A percentile compares a stretch with the other conserved stretches of the same genome.
Conservation (phyloP, 1,140 invertebrate genomes). For the Pentalonia nigronervosa region DNA sequence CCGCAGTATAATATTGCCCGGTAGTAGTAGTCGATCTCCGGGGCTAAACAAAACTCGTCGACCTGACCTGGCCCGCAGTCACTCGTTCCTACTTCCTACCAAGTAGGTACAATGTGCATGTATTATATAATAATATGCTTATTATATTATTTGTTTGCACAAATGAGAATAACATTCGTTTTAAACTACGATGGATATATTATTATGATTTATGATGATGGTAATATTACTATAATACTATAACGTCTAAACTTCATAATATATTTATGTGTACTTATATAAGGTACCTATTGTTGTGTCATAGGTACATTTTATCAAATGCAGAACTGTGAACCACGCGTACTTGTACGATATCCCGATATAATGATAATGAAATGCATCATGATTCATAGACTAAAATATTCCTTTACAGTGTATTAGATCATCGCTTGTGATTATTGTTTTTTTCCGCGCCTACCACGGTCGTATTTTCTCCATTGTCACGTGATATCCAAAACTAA, state of each 20-base stretch:
- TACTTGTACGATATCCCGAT: constrained; percentile 1
- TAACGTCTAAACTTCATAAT: background rate
- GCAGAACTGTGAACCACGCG: background rate
- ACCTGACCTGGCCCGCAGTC: background rate
- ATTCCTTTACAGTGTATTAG: background rate
- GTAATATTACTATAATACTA: background rate
- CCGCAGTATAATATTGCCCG: background rate
- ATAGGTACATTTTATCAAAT: background rate
- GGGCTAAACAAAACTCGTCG: background rate
- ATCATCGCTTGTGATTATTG: background rate
- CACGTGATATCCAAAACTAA: too few species aligned
- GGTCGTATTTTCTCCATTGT: too few species aligned
- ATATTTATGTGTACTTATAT: background rate
- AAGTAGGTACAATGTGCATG: background rate
- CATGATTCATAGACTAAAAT: background rate
- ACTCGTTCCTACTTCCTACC: background rate
- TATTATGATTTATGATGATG: background rate
- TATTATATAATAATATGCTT: background rate
- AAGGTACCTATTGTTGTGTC: background rate
- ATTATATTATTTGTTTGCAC: background rate
- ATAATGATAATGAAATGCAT: background rate
- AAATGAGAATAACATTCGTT: background rate
- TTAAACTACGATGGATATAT: background rate
- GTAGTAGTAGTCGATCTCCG: background rate
- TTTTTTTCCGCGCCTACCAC: background rate